A percentile compares a stretch with the other conserved stretches of the same genome.
Evolutionary conservation across 1,140 invertebrate genomes (phyloP).

Genomic region (Euura lappo): DNA sequence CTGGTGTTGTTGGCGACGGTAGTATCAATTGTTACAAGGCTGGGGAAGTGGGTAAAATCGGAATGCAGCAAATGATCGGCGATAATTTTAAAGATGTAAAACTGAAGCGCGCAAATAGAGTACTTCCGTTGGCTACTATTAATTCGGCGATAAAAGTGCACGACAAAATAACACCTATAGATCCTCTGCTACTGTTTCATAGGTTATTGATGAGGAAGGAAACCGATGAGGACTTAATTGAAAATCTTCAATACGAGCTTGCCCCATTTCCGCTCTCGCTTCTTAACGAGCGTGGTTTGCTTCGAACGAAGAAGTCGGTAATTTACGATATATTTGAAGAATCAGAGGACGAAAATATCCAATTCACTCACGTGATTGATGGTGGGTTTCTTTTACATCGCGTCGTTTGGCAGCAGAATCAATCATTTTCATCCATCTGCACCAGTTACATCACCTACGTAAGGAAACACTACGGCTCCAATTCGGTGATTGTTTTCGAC

Average conservation of each 20-base stretch:
- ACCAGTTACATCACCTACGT: slow-evolving; percentile 46
- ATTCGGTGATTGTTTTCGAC: slow-evolving; percentile 25
- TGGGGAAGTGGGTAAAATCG: slow-evolving; percentile 34
- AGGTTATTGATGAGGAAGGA: slow-evolving; percentile 39
- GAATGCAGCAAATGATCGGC: slow-evolving; percentile 31
- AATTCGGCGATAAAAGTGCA: slow-evolving; percentile 35
- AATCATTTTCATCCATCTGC: slow-evolving; percentile 42
- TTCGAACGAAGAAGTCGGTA: slow-evolving; percentile 37
- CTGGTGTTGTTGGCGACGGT: slow-evolving; percentile 28
- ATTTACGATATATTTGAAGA: slow-evolving; percentile 29
- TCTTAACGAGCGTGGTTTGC: slow-evolving; percentile 40
- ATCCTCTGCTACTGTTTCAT: slow-evolving; percentile 51
- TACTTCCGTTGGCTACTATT: slow-evolving; percentile 27
- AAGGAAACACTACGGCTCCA: slow-evolving; percentile 13
- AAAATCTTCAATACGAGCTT: slow-evolving; percentile 41
- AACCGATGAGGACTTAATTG: slow-evolving; percentile 33
- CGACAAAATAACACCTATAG: slow-evolving; percentile 43
- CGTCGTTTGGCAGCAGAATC: slow-evolving; percentile 40
- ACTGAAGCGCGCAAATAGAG: slow-evolving; percentile 28
- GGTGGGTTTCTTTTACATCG: slow-evolving; percentile 41
- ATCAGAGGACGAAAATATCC: neutral
- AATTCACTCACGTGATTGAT: slow-evolving; percentile 30
- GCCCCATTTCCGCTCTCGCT: slow-evolving; percentile 39
- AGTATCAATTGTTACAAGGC: slow-evolving; percentile 38
- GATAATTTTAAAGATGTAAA: slow-evolving; percentile 22